A percentile compares a stretch with the other conserved stretches of the same genome.
Conservation (phyloP, 2,113 vertebrate species). For the Petroica traversi region DNA sequence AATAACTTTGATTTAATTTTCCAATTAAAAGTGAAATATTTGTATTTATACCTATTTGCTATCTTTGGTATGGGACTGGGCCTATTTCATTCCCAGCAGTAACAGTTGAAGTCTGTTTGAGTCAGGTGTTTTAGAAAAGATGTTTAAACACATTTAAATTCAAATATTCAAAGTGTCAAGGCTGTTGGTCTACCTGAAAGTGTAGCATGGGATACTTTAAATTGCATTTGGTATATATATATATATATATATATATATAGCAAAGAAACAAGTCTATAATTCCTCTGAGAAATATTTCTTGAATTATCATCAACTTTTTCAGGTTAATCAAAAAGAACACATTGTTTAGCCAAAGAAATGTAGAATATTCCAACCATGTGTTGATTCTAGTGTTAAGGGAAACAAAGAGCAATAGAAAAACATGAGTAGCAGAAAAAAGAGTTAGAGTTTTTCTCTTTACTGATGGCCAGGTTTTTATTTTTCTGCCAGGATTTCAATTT, state of each 20-base stretch:
- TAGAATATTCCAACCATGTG: neutral
- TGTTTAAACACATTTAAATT: constrained; percentile 2
- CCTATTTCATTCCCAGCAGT: constrained; percentile 47
- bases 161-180: neutral
- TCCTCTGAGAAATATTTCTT: neutral
- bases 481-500: neutral
- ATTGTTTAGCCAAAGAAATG: neutral
- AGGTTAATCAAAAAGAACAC: neutral
- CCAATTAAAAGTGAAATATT: neutral
- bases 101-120: constrained; percentile 45
- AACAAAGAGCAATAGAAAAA: neutral
- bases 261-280: neutral
- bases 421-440: neutral
- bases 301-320: neutral
- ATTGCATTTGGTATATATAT: neutral
- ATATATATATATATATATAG: too few species aligned
- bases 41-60: constrained; percentile 22
- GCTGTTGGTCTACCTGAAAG: neutral
- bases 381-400: neutral
- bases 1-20: neutral
- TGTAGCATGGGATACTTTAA: neutral
- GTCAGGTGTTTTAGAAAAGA: constrained; percentile 50
- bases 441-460: neutral
- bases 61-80: constrained; percentile 26
- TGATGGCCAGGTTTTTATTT: neutral